Conservation (phyloP, 1,140 invertebrate genomes). For the Drosophila orosa region DNA sequence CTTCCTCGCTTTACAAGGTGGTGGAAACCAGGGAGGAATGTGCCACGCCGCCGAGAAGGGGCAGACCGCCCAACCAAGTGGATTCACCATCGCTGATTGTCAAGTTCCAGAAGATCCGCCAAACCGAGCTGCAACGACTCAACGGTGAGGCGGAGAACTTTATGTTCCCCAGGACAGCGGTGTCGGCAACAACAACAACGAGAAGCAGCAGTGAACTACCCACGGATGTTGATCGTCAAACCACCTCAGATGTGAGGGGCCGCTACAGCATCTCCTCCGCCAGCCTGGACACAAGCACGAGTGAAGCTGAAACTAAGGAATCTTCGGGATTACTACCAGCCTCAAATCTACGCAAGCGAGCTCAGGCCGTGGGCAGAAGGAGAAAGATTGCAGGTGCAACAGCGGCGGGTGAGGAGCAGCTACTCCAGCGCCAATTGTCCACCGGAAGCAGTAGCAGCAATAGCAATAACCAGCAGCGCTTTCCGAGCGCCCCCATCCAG, state of each 20-base stretch:
- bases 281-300: conserved; percentile 70
- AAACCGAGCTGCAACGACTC: conserved; percentile 89
- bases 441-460: conserved; percentile 63
- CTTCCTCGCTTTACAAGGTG: conserved; percentile 76
- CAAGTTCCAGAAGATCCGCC: conserved; percentile 89
- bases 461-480: conserved; percentile 68
- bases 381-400: conserved; percentile 39
- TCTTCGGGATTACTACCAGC: conserved; percentile 4
- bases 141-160: conserved; percentile 93
- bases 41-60: conserved; percentile 36
- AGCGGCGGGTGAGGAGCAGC: neutral
- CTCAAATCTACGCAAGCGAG: conserved; percentile 42
- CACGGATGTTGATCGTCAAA: conserved; percentile 85
- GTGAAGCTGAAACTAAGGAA: conserved; percentile 54
- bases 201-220: conserved; percentile 85
- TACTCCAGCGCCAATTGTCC: conserved; percentile 53
- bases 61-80: conserved; percentile 45
- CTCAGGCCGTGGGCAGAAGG: conserved; percentile 54
- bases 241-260: conserved; percentile 64
- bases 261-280: conserved; percentile 69
- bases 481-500: conserved; percentile 84
- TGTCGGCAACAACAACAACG: conserved; percentile 84
- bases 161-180: conserved; percentile 89
- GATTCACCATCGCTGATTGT: conserved; percentile 87
- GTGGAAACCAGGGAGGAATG: conserved; percentile 67